Percentiles rank a stretch among this genome's conserved stretches.
These are phyloP conservation scores for Erpornis zantholeuca DNA, from an alignment of 2,113 vertebrate species.

Conservation along the genomic window DNA sequence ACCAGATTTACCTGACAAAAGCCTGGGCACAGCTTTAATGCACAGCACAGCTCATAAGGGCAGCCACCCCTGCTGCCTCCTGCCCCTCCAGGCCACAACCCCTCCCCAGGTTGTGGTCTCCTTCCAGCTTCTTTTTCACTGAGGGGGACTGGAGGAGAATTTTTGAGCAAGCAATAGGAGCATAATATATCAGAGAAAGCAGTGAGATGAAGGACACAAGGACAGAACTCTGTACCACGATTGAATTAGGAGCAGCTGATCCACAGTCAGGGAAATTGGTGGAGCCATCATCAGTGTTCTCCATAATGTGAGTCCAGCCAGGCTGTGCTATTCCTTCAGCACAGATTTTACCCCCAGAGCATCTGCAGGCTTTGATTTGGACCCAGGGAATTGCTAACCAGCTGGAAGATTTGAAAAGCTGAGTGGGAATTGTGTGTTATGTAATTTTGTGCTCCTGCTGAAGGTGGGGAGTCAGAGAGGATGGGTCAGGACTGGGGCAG, in stretches of 20 bases:
- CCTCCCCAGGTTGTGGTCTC: background rate
- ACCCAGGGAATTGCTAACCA: slow-evolving; percentile 8
- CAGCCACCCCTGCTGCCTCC: background rate
- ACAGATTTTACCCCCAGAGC: slow-evolving; percentile 1
- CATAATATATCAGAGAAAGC: background rate
- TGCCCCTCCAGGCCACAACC: background rate
- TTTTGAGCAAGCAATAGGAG: background rate
- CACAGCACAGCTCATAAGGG: background rate
- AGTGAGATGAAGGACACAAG: background rate
- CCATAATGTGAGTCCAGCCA: background rate
- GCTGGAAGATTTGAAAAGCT: background rate
- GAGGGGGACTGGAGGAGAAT: background rate
- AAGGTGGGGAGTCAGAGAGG: background rate
- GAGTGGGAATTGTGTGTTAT: background rate
- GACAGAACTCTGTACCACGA: background rate
- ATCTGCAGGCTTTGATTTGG: slow-evolving; percentile 21
- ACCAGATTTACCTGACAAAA: background rate
- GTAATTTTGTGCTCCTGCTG: background rate
- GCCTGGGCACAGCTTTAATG: background rate
- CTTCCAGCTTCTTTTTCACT: background rate
- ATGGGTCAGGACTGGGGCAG: no score
- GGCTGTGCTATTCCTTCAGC: background rate
- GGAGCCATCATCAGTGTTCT: background rate
- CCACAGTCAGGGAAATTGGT: background rate
- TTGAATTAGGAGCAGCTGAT: background rate